Percentiles rank a stretch among this genome's conserved stretches.
phyloP scores from a whole-genome alignment of 2,797 vertebrate genomes.

The Channallabes apus region DNA sequence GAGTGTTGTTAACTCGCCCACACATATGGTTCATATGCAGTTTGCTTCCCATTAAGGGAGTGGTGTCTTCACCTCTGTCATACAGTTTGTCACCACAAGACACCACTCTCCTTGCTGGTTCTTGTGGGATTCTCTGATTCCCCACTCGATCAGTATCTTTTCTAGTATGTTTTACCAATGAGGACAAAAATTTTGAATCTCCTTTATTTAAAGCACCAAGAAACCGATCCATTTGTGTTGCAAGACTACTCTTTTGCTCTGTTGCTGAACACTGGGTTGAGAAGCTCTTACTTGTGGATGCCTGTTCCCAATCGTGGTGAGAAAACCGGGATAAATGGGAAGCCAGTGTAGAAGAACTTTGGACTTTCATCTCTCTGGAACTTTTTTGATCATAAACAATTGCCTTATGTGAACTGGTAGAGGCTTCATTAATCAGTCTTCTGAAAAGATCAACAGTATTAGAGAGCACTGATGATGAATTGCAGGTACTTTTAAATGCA shows the following conservation, averaged over 20 bases:
- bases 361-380: slow-evolving; percentile 29
- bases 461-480: neutral
- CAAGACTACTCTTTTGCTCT: slow-evolving; percentile 63
- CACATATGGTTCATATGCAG: slow-evolving; percentile 35
- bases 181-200: slow-evolving; percentile 61
- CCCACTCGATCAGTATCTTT: slow-evolving; percentile 54
- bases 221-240: slow-evolving; percentile 80
- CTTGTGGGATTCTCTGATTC: slow-evolving; percentile 2
- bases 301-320: slow-evolving; percentile 14
- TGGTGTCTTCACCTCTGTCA: slow-evolving; percentile 30
- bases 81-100: slow-evolving; percentile 53
- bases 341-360: slow-evolving; percentile 5
- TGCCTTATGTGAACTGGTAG: slow-evolving; percentile 4
- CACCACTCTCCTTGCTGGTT: slow-evolving; percentile 58
- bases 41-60: neutral
- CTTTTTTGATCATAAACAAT: slow-evolving; percentile 31
- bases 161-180: slow-evolving; percentile 64
- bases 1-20: slow-evolving; percentile 52
- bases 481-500: slow-evolving; percentile 20
- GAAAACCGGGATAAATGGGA: slow-evolving; percentile 19
- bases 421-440: slow-evolving; percentile 35
- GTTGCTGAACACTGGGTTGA: slow-evolving; percentile 31
- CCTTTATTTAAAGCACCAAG: slow-evolving; percentile 84
- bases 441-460: slow-evolving; percentile 33
- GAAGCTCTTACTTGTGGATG: slow-evolving; percentile 44